Evolutionary conservation across 2,113 vertebrate species (phyloP), one percentile per base, ranked within the genome.

Genomic region (Aspiorhynchus laticeps): DNA sequence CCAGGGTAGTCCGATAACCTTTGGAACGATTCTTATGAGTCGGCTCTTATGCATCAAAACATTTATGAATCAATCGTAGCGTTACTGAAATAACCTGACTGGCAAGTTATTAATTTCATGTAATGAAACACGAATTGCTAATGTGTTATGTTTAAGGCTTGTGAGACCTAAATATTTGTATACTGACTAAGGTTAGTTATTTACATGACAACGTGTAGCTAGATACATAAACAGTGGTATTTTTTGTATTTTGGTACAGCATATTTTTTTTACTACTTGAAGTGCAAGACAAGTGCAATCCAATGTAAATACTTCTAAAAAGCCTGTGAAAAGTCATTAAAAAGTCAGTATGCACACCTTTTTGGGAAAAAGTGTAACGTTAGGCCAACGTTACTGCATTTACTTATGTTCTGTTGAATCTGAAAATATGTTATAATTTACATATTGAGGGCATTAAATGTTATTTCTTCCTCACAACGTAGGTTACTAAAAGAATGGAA

Each of bases 21-120:
- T 24, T 3, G 11, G 10, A 43, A 19, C 28, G 74, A 77, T 51
- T 77, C 43, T 53, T 53, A 33, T 3, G 75, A 78, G 15, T 78
- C 75, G 26, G 26, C 15, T 77, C 38, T 75, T n/a, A 26, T 51
- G n/a, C 75, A 51, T 77, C 26, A 77, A 33, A 78, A 21, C 75
- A 78, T 53, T 19, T 21, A 73, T 11, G 69, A 5, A 73, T 73
- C 69, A 74, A 5, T 7, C 9, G 71, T 12, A 15, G 24, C 24
- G 11, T 75, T 46, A 8, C 24, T 75, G 36, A 75, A n/a, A 43
- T 75, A 46, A 41, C 73, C 38, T 75, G 11, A n/a, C 71, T n/a
- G 0, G 21, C 24, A 15, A 15, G 5, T 46, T 43, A 74, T n/a
- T 14, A 6, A 41, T 15, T 75, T 75, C 10, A 75, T 46, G 19